Evolutionary conservation across 2,888 invertebrate species (phyloP).

Genomic region (Lottia gigantea): DNA sequence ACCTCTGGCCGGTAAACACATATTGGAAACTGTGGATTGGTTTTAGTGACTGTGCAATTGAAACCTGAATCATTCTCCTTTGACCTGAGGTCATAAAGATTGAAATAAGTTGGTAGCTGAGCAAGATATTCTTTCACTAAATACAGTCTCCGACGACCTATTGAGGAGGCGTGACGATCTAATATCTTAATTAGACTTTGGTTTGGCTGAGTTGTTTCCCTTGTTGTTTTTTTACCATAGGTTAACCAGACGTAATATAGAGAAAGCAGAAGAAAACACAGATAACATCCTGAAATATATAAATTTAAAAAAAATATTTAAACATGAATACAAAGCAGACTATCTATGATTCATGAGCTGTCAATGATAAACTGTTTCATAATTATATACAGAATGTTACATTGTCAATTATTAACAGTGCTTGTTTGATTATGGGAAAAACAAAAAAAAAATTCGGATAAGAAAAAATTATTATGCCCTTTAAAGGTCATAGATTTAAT

Average conservation of each 20-base stretch:
- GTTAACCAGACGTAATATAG: not conserved
- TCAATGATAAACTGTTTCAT: too few species aligned
- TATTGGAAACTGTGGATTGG: constrained; percentile 42
- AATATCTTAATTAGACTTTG: not conserved
- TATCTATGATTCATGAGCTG: too few species aligned
- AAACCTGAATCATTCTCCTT: constrained; percentile 12
- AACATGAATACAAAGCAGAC: too few species aligned
- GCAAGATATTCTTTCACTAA: constrained; percentile 19
- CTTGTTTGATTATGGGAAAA: too few species aligned
- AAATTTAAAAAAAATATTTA: not conserved
- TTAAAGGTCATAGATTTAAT: too few species aligned
- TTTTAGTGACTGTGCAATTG: constrained; percentile 42
- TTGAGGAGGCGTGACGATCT: not conserved
- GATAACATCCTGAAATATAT: not conserved
- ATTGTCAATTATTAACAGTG: too few species aligned
- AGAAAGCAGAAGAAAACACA: not conserved
- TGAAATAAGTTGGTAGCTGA: constrained; percentile 20
- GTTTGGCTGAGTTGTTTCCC: not conserved
- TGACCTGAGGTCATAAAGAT: constrained; percentile 26
- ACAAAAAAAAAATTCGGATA: too few species aligned
- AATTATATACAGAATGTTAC: too few species aligned
- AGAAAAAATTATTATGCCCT: too few species aligned
- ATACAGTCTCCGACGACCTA: constrained; percentile 13
- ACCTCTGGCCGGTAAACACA: constrained; percentile 47
- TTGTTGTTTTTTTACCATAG: not conserved